Percentiles rank a stretch among this genome's conserved stretches.
Evolutionary conservation across 2,888 invertebrate species (phyloP).

Genomic region (Brenthis hecate): DNA sequence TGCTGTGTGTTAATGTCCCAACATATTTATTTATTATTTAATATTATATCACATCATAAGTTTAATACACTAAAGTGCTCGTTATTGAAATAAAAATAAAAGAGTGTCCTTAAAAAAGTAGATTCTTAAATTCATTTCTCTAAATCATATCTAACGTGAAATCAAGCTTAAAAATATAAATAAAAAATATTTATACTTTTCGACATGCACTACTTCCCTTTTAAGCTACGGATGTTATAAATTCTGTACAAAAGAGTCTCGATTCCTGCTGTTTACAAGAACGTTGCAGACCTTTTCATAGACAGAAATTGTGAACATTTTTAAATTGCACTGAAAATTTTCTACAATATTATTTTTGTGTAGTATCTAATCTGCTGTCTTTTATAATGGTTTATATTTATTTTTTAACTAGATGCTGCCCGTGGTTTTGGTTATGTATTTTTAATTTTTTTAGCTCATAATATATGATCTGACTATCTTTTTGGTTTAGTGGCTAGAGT

Average conservation of each 20-base stretch:
- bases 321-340: constrained; percentile 14
- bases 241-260: constrained; percentile 21
- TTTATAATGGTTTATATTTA: not conserved
- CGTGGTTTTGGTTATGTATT: no score
- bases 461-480: no score
- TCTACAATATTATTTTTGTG: constrained; percentile 14
- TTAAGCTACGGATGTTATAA: constrained; percentile 22
- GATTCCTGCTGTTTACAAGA: constrained; percentile 25
- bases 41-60: no score
- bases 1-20: no score
- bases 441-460: no score
- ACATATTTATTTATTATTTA: no score
- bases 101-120: no score
- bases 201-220: constrained; percentile 18
- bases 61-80: no score
- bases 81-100: no score
- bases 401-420: no score
- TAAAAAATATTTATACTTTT: constrained; percentile 16
- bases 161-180: constrained; percentile 10
- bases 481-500: no score
- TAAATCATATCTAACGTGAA: not conserved
- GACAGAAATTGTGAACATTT: constrained; percentile 16
- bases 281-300: constrained; percentile 16
- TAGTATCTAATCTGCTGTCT: not conserved
- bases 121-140: no score